Percentiles rank a stretch among this genome's conserved stretches.
These are phyloP conservation scores for Silurus lanzhouensis DNA, from an alignment of 2,797 vertebrate species.

Conservation along the genomic window DNA sequence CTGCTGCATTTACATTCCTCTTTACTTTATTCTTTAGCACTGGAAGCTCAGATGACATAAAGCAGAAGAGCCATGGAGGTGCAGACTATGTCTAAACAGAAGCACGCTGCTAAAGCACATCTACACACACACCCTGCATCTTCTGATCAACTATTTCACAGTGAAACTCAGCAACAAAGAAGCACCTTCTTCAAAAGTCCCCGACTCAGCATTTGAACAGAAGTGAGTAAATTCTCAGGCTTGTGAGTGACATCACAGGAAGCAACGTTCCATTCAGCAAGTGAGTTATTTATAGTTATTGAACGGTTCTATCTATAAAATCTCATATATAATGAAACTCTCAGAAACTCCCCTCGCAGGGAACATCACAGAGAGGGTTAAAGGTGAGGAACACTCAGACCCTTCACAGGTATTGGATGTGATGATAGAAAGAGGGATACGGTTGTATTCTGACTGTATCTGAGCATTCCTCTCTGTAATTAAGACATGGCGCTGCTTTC, in stretches of 20 bases:
- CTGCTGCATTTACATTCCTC: not conserved
- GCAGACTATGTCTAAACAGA: conserved; percentile 12
- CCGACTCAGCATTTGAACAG: not conserved
- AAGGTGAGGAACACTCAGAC: not conserved
- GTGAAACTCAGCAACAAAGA: not conserved
- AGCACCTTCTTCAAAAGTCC: not conserved
- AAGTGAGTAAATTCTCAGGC: no score
- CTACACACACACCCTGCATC: not conserved
- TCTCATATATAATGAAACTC: no score
- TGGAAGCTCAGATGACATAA: conserved; percentile 22
- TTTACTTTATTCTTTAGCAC: not conserved
- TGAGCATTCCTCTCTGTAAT: not conserved
- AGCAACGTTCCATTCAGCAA: not conserved
- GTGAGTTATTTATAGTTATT: no score
- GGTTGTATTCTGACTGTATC: no score
- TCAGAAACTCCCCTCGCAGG: no score
- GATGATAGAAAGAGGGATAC: no score
- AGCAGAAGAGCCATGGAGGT: conserved; percentile 15
- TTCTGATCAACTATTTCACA: not conserved
- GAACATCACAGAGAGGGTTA: no score
- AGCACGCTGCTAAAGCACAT: not conserved
- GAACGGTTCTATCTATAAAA: no score
- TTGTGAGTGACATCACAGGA: not conserved
- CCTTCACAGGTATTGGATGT: not conserved
- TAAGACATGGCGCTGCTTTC: not conserved